Conservation (phyloP, 2,797 vertebrate genomes). For the Tachyglossus aculeatus region DNA sequence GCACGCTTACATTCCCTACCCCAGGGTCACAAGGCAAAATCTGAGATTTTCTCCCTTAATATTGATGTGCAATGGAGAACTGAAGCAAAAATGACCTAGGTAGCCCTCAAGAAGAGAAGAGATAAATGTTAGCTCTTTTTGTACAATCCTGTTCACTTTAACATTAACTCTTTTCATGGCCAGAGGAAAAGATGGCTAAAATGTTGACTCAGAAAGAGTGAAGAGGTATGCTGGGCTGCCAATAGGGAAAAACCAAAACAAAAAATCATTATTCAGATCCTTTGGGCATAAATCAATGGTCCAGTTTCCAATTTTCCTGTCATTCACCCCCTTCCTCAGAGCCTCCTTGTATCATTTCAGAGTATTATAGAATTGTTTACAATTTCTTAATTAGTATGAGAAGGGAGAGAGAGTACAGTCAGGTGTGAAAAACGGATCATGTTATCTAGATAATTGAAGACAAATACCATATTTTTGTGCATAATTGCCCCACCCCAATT, state of each 20-base stretch:
- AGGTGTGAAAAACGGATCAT: too few species aligned
- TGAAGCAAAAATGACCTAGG: neutral
- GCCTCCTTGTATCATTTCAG: neutral
- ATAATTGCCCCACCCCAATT: too few species aligned
- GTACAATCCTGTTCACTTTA: neutral
- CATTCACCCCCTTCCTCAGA: neutral
- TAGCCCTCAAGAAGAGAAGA: constrained; percentile 4
- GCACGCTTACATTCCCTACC: constrained; percentile 1
- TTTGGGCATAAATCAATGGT: neutral
- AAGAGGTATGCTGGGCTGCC: constrained; percentile 1
- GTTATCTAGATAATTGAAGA: too few species aligned
- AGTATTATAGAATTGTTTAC: neutral
- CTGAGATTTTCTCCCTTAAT: constrained; percentile 1
- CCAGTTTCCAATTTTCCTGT: neutral
- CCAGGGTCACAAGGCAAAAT: constrained; percentile 38
- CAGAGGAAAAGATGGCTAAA: neutral
- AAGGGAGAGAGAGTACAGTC: too few species aligned
- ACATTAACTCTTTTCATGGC: constrained; percentile 8
- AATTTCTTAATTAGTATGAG: too few species aligned
- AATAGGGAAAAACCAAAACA: neutral
- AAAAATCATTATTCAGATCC: neutral
- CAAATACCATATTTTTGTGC: too few species aligned
- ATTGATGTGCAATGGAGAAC: neutral
- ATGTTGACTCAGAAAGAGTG: constrained; percentile 30
- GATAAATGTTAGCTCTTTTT: neutral